phyloP scores from a whole-genome alignment of 2,888 invertebrate species.

The Himalopsyche anomala region DNA sequence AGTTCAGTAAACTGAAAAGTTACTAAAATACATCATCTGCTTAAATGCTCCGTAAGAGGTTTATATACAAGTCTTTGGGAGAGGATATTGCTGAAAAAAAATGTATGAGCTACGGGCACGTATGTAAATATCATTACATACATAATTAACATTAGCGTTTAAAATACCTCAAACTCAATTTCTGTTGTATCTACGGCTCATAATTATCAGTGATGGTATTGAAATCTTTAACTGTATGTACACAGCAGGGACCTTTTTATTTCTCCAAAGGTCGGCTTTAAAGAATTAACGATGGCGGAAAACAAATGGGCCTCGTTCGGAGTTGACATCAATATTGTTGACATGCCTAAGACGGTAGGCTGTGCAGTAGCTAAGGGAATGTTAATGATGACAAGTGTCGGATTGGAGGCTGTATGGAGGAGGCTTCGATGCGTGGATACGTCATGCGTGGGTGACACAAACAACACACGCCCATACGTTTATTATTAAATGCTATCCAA shows the following conservation, averaged over 20 bases:
- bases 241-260: neutral
- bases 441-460: slow-evolving; percentile 35
- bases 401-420: slow-evolving; percentile 16
- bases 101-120: too few relatives aligned
- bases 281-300: slow-evolving; percentile 37
- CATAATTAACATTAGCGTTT: too few relatives aligned
- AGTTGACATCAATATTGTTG: slow-evolving; percentile 41
- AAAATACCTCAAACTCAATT: too few relatives aligned
- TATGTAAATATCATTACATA: too few relatives aligned
- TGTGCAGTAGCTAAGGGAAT: slow-evolving; percentile 20
- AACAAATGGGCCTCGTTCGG: slow-evolving; percentile 29
- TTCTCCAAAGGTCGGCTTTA: slow-evolving; percentile 5
- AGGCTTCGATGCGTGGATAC: slow-evolving; percentile 22
- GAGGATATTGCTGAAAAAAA: too few relatives aligned
- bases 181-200: too few relatives aligned
- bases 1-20: too few relatives aligned
- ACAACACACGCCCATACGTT: slow-evolving; percentile 30
- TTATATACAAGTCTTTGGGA: too few relatives aligned
- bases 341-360: slow-evolving; percentile 22
- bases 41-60: too few relatives aligned
- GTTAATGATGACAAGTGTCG: slow-evolving; percentile 43
- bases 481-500: slow-evolving; percentile 15
- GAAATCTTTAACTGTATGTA: neutral
- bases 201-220: neutral
- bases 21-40: too few relatives aligned